These are phyloP conservation scores for Microctonus aethiopoides DNA, from an alignment of 2,888 invertebrate species.

Conservation along the genomic window DNA sequence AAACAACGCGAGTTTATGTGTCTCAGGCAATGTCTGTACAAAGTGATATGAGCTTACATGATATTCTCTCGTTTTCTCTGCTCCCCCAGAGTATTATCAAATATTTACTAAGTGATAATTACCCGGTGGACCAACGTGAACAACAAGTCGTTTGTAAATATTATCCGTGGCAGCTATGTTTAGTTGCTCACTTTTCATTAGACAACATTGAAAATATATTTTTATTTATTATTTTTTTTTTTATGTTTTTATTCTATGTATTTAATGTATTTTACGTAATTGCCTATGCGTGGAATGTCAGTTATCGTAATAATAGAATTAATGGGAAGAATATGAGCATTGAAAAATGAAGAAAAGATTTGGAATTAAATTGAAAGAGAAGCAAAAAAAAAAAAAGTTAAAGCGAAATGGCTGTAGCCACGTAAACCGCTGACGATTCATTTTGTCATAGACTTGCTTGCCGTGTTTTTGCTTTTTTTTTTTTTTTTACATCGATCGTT, in stretches of 20 bases:
- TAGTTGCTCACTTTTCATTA: background rate
- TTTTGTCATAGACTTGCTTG: slow-evolving; percentile 45
- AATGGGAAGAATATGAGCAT: slow-evolving; percentile 32
- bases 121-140: slow-evolving; percentile 35
- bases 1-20: background rate
- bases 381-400: slow-evolving; percentile 14
- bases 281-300: background rate
- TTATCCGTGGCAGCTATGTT: background rate
- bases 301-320: slow-evolving; percentile 6
- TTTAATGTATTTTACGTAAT: background rate
- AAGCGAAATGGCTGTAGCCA: slow-evolving; percentile 42
- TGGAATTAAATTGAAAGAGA: no score
- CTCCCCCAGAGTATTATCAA: slow-evolving; percentile 37
- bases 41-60: background rate
- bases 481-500: slow-evolving; percentile 54
- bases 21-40: background rate
- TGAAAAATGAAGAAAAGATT: slow-evolving; percentile 38
- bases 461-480: slow-evolving; percentile 21
- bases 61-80: background rate
- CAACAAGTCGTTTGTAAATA: background rate
- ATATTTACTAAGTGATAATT: slow-evolving; percentile 48
- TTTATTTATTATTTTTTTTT: background rate
- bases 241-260: background rate
- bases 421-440: slow-evolving; percentile 56
- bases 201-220: background rate